phyloP scores from a whole-genome alignment of 2,888 invertebrate genomes.

The Sclerodermus sp. region DNA sequence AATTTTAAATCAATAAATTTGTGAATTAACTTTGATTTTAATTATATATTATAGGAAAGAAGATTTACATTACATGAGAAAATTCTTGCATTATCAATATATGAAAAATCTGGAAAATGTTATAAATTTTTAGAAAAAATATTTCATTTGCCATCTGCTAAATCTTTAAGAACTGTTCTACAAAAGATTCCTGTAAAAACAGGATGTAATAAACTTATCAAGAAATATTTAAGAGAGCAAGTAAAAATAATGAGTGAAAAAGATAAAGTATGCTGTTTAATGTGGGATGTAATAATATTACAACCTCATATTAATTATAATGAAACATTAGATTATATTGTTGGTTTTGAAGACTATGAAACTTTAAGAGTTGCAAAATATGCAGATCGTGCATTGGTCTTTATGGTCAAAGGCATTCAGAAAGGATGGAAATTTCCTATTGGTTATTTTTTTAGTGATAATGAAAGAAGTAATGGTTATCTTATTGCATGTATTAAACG shows the following conservation, averaged over 20 bases:
- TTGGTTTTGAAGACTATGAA: constrained; percentile 21
- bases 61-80: constrained; percentile 4
- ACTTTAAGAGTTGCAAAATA: constrained; percentile 4
- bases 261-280: constrained; percentile 15
- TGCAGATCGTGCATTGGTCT: constrained; percentile 18
- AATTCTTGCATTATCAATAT: constrained; percentile 10
- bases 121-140: constrained; percentile 10
- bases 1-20: no score
- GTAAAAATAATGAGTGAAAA: constrained; percentile 6
- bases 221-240: constrained; percentile 2
- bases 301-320: constrained; percentile 12
- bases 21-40: no score
- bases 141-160: constrained; percentile 9
- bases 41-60: not conserved
- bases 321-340: constrained; percentile 1
- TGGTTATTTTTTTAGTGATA: constrained; percentile 12
- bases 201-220: constrained; percentile 10
- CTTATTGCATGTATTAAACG: constrained; percentile 11
- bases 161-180: constrained; percentile 6
- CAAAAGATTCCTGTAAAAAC: constrained; percentile 6
- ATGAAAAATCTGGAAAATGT: constrained; percentile 10
- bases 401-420: constrained; percentile 19
- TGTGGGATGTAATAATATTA: constrained; percentile 16
- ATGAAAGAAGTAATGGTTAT: constrained; percentile 8
- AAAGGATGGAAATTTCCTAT: constrained; percentile 18